Conservation (phyloP, 2,113 vertebrate genomes). For the Edolisoma coerulescens region DNA sequence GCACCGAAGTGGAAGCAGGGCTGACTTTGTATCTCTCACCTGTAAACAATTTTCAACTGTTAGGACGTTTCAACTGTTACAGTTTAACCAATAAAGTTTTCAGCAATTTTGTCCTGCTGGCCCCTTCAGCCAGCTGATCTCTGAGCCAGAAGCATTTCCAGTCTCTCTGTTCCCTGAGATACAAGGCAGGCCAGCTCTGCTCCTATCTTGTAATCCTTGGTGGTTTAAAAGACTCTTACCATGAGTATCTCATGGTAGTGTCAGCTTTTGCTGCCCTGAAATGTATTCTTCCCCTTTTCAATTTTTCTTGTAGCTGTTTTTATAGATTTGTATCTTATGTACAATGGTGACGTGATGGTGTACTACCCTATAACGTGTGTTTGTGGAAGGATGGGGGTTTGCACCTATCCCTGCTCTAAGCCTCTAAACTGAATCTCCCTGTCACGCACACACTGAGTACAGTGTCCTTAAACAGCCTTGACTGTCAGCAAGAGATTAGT, state of each 20-base stretch:
- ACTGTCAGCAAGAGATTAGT: neutral
- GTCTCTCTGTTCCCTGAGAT: neutral
- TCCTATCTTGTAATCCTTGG: neutral
- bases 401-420: neutral
- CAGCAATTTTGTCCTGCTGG: rapidly evolving
- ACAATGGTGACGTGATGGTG: neutral
- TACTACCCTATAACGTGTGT: neutral
- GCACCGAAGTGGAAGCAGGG: neutral
- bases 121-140: neutral
- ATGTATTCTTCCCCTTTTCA: neutral
- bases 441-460: too few species aligned
- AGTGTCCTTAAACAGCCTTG: neutral
- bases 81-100: neutral
- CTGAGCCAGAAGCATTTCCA: neutral
- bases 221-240: neutral
- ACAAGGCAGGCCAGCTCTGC: neutral
- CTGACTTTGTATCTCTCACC: neutral
- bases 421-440: neutral
- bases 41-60: neutral
- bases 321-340: neutral
- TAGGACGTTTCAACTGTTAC: neutral
- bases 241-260: neutral
- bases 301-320: neutral
- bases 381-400: neutral
- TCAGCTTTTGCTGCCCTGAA: neutral